These are phyloP conservation scores for Notolabrus celidotus DNA, from an alignment of 2,797 vertebrate genomes.

Conservation along the genomic window DNA sequence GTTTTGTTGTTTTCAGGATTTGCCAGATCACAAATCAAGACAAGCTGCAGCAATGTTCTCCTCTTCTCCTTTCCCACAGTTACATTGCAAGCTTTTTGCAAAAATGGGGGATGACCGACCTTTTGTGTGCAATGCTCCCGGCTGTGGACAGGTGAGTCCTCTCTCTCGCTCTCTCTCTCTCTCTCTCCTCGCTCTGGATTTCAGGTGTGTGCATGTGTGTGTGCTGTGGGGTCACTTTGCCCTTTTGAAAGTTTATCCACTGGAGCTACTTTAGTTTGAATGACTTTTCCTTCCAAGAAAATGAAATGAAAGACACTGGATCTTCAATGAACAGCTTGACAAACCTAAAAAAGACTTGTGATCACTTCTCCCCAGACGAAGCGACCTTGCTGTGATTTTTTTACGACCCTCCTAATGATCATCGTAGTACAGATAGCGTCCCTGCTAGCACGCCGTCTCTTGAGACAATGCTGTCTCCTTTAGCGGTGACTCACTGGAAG, in stretches of 20 bases:
- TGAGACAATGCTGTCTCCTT: conserved; percentile 75
- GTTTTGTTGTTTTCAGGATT: conserved; percentile 77
- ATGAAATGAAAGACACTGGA: background rate
- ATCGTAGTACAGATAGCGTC: conserved; percentile 25
- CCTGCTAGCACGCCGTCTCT: conserved; percentile 43
- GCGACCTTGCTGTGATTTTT: conserved; percentile 31
- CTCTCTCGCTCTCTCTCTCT: too few relatives aligned
- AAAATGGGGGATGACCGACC: conserved; percentile 99
- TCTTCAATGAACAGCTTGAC: background rate
- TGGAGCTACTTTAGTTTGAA: background rate
- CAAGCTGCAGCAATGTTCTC: conserved; percentile 83
- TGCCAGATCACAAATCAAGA: conserved; percentile 62
- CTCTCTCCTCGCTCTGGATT: conserved; percentile 52
- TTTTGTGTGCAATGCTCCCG: conserved; percentile 96
- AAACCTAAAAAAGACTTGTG: background rate
- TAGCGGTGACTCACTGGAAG: conserved; percentile 77
- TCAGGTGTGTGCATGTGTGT: conserved; percentile 45
- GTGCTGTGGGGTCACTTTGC: conserved; percentile 5
- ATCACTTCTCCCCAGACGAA: conserved; percentile 17
- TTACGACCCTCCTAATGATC: conserved; percentile 21
- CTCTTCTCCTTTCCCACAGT: conserved; percentile 85
- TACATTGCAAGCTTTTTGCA: conserved; percentile 88
- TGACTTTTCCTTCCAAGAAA: background rate
- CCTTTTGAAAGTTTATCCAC: conserved; percentile 5
- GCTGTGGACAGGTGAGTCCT: conserved; percentile 97